Percentiles rank a stretch among this genome's conserved stretches.
Evolutionary conservation across 2,797 vertebrate genomes (phyloP).

Genomic region (Cirrhinus molitorella): DNA sequence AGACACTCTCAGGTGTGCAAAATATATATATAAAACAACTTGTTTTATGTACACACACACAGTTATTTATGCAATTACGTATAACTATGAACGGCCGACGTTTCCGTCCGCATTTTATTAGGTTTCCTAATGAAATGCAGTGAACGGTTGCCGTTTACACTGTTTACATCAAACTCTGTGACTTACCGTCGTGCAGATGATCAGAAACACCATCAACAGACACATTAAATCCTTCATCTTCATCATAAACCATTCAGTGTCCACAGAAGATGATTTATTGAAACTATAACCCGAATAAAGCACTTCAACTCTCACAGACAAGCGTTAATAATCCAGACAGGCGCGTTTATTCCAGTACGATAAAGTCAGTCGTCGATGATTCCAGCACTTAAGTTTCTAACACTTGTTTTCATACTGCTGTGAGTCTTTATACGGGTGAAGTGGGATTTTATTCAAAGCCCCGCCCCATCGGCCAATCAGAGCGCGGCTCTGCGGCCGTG

Average conservation of each 20-base stretch:
- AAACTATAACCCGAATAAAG: background rate
- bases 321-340: background rate
- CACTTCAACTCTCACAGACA: background rate
- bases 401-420: constrained; percentile 57
- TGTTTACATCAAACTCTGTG: background rate
- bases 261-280: background rate
- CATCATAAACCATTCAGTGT: constrained; percentile 6
- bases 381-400: constrained; percentile 61
- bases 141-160: background rate
- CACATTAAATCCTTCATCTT: constrained; percentile 75
- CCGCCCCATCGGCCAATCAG: constrained; percentile 77
- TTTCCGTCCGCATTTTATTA: background rate
- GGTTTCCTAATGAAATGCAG: background rate
- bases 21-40: background rate
- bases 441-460: constrained; percentile 54
- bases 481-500: constrained; percentile 62
- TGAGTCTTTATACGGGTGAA: constrained; percentile 71
- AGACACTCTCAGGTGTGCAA: background rate
- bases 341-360: background rate
- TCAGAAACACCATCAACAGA: constrained; percentile 64
- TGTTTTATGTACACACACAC: background rate
- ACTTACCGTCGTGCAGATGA: constrained; percentile 73
- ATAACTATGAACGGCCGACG: background rate
- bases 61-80: background rate
- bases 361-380: constrained; percentile 57